Base-by-base conservation (phyloP, 2,113 vertebrate species). In the Aleadryas rufinucha region DNA sequence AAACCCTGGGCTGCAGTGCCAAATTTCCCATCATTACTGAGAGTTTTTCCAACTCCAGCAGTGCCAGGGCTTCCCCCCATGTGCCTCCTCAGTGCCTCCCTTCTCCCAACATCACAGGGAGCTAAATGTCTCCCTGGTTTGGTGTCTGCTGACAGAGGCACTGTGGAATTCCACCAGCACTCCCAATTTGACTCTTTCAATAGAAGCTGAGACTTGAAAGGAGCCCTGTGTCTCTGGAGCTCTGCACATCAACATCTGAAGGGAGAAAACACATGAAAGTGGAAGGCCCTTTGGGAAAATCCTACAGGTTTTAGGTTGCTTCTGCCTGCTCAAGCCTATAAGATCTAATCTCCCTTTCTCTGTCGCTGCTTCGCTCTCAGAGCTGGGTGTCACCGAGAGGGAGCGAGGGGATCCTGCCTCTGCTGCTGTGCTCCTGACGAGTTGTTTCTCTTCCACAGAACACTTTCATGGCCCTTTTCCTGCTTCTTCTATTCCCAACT, bases 161-260 rank as follows among this genome's bases (percentile, higher is more conserved):
- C 56, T 0, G 9, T 19, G 75, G 44, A 56, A 95, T 89, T 30
- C 81, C 87, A 83, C 54, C 77, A 93, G 53, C 7, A 8, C 79
- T 80, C 69, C 89, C 70, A 33, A 1, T 66, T 27, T 84, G 63
- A 75, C 92, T 71, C 91, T 45, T 61, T 33, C 89, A 26, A 42
- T 1, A 93, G 93, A 76, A 89, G 83, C 14, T 75, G 71, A 75
- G 78, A 50, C 65, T 91, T 93, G 65, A 94, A 95, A 96, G 90
- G 49, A 89, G 57, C 61, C 61, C 76, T 2, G 28, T 68, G 79
- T 16, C 84, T 61, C 88, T 18, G 41, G 82, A 87, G 83, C 44
- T 79, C 83, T 50, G 77, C 10, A 17, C 79, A 68, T 39, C 89
- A 71, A 1, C 45, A 31, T 65, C 92, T 94, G 75, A 87, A 79